Percentiles rank a stretch among this genome's conserved stretches.
Conservation (phyloP, 2,888 invertebrate genomes). For the Drosophila meridiana region DNA sequence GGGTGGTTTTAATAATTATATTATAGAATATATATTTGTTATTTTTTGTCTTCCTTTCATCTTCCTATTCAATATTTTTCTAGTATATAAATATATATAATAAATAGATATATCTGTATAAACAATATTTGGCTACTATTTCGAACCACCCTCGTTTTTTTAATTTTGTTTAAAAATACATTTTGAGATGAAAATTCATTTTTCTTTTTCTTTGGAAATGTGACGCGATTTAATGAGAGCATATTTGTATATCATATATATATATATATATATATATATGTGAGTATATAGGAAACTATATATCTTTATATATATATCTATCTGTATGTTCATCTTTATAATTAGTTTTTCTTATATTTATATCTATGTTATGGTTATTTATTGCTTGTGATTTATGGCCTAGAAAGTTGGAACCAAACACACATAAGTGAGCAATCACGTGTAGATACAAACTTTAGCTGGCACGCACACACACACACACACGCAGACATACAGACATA, state of each 20-base stretch:
- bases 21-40: background rate
- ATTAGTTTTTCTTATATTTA: conserved; percentile 37
- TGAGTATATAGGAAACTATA: too few species aligned
- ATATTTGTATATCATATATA: conserved; percentile 18
- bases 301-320: background rate
- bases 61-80: background rate
- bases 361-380: conserved; percentile 24
- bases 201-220: conserved; percentile 42
- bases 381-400: conserved; percentile 38
- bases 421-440: conserved; percentile 55
- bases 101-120: background rate
- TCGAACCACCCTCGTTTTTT: conserved; percentile 4
- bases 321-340: conserved; percentile 31
- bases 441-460: conserved; percentile 52
- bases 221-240: conserved; percentile 72
- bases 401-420: conserved; percentile 20
- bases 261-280: conserved; percentile 18
- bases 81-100: too few species aligned
- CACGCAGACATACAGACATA: too few species aligned
- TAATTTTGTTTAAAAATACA: conserved; percentile 45
- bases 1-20: background rate
- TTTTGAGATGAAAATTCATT: conserved; percentile 13
- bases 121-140: background rate
- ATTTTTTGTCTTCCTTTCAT: background rate
- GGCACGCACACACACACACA: background rate